Conservation (phyloP, 2,797 vertebrate species). For the Sciaenops ocellatus region DNA sequence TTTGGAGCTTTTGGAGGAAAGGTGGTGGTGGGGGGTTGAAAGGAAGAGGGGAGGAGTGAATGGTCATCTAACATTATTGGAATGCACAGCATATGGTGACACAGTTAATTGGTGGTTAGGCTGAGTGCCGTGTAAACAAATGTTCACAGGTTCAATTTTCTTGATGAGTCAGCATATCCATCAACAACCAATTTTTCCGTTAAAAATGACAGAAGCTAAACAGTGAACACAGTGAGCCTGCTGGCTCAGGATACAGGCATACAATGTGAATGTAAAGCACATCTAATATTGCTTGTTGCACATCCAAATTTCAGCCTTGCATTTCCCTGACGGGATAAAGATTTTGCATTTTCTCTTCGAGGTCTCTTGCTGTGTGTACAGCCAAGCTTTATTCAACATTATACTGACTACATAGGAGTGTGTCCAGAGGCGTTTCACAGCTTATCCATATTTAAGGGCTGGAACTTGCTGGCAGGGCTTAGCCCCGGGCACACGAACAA, state of each 20-base stretch:
- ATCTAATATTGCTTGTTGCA: constrained; percentile 21
- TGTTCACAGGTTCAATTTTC: constrained; percentile 21
- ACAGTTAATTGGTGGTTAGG: constrained; percentile 3
- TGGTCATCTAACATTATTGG: constrained; percentile 34
- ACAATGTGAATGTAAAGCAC: constrained; percentile 37
- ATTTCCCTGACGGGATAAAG: constrained; percentile 43
- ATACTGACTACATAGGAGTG: constrained; percentile 72
- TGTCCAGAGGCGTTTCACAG: constrained; percentile 80
- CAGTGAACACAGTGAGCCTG: constrained; percentile 3
- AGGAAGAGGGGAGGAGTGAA: constrained; percentile 15
- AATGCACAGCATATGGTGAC: constrained; percentile 31
- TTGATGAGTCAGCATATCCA: constrained; percentile 22
- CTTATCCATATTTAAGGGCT: constrained; percentile 84
- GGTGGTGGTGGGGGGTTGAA: background rate
- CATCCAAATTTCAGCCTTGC: constrained; percentile 26
- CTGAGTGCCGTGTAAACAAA: constrained; percentile 3
- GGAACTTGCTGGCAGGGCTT: constrained; percentile 75
- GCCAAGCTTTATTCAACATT: constrained; percentile 68
- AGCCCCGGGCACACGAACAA: constrained; percentile 74
- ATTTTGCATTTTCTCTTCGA: constrained; percentile 51
- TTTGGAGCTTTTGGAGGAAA: constrained; percentile 40
- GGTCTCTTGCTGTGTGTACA: constrained; percentile 41
- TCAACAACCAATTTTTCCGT: background rate
- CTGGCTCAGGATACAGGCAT: constrained; percentile 19
- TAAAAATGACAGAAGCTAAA: constrained; percentile 31